Evolutionary conservation across 2,888 invertebrate genomes (phyloP).

Genomic region (Drosophila anomelani): DNA sequence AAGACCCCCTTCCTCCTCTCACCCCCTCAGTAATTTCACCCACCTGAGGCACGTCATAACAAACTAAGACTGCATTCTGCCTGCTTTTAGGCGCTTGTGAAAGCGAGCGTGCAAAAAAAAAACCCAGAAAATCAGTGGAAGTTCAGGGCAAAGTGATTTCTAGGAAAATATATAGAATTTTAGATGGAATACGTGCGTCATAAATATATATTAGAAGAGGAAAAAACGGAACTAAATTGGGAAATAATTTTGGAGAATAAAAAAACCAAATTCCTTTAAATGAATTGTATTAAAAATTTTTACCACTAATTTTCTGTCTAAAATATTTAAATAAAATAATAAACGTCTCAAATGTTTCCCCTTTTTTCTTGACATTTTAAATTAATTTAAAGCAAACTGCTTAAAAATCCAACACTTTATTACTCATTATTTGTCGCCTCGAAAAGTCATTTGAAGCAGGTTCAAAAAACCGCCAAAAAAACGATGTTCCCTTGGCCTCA

Average conservation of each 20-base stretch:
- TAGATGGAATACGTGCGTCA: not conserved
- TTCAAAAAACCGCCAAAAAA: conserved; percentile 57
- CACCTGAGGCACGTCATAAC: conserved; percentile 46
- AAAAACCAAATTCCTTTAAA: not conserved
- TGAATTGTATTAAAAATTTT: no score
- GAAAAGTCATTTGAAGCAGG: conserved; percentile 44
- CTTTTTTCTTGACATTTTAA: not conserved
- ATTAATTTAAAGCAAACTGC: not conserved
- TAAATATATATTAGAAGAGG: not conserved
- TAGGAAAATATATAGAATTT: not conserved
- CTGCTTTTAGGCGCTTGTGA: conserved; percentile 56
- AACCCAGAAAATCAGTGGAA: not conserved
- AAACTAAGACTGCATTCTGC: conserved; percentile 38
- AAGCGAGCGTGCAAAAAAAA: not conserved
- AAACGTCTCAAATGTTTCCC: not conserved
- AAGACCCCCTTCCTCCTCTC: not conserved
- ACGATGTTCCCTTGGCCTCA: conserved; percentile 19
- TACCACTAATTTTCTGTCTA: no score
- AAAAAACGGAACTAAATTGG: not conserved
- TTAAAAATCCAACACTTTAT: not conserved
- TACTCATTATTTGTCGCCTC: conserved; percentile 23
- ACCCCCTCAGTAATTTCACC: not conserved
- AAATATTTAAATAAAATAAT: not conserved
- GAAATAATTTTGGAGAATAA: no score
- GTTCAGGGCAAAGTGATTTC: not conserved